Evolutionary conservation across 1,140 invertebrate species (phyloP).

Genomic region (Ericerus pela): DNA sequence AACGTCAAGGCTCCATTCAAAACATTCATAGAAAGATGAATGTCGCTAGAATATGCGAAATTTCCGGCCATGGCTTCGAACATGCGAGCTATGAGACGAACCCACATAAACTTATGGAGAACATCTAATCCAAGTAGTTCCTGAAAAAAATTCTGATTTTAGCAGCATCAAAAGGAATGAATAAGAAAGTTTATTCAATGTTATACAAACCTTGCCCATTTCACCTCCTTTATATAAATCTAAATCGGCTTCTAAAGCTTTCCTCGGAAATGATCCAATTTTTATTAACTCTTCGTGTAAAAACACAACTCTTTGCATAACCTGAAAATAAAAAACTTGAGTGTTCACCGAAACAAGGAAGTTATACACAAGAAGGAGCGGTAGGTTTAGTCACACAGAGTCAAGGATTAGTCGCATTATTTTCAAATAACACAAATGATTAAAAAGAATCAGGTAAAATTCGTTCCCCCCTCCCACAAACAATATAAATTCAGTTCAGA

Average conservation of each 20-base stretch:
- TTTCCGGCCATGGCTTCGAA: slow-evolving; percentile 98
- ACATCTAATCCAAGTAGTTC: slow-evolving; percentile 88
- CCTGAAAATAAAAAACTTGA: slow-evolving; percentile 33
- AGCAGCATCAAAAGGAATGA: neutral
- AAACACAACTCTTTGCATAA: slow-evolving; percentile 92
- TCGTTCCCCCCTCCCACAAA: too few relatives aligned
- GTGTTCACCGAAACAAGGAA: too few relatives aligned
- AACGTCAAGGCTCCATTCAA: slow-evolving; percentile 92
- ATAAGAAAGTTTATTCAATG: neutral
- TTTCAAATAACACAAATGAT: too few relatives aligned
- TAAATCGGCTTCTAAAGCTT: slow-evolving; percentile 91
- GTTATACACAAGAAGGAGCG: too few relatives aligned
- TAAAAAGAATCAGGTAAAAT: too few relatives aligned
- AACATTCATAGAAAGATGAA: slow-evolving; percentile 94
- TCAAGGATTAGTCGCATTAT: too few relatives aligned
- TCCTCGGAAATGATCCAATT: slow-evolving; percentile 92
- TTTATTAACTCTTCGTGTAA: slow-evolving; percentile 98
- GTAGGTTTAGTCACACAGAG: too few relatives aligned
- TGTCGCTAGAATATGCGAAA: slow-evolving; percentile 92
- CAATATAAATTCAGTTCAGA: too few relatives aligned
- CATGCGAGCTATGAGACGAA: slow-evolving; percentile 87
- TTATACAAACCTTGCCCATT: slow-evolving; percentile 58
- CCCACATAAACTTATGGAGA: slow-evolving; percentile 97
- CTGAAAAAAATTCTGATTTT: slow-evolving; percentile 30
- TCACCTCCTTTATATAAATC: slow-evolving; percentile 81